Base-by-base conservation (phyloP, 2,888 invertebrate species). In the Cordylochernes scorpioides region DNA sequence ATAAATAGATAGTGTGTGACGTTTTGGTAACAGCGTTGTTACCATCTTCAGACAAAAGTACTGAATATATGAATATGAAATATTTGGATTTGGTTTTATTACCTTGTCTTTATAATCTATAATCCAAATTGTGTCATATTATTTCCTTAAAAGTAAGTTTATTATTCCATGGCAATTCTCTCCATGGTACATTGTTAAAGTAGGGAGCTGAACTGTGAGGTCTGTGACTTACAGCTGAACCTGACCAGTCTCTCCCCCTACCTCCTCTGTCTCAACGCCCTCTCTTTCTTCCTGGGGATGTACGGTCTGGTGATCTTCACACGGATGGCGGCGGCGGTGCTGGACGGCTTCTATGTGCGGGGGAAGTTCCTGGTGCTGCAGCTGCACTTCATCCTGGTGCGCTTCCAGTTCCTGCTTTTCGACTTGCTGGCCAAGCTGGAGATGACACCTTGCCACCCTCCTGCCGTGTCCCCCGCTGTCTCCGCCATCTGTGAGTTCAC, bases 341-440 rank as follows among this genome's bases (percentile, higher is more conserved):
- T 42, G n/a, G 24, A 28, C 15, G 40, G 39, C n/a, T 40, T 36
- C 25, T 36, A 36, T 28, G 37, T 42, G 15, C 27, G 38, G 17
- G 32, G 36, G 26, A 42, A 42, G 30, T 42, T 42, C 22, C 28
- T 38, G 9, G 34, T 37, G n/a, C 33, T 42, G 15, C 42, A 42
- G 24, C 25, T 36, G 25, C 37, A 36, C 32, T 42, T 42, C 34
- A 39, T 42, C 16, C 27, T 42, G 17, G 39, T 42, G 19, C 35
- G 42, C 27, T 35, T 39, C 27, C 42, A 42, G 27, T 39, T 42
- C 28, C 30, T 41, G 15, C 31, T 36, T 15, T 40, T 41, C 26
- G 41, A 41, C 25, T 31, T 30, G 8, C 31, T 41, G 17, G 41
- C 39, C 2, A 32, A 34, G 10, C 30, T 35, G 21, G 35, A 35